These are phyloP conservation scores for Athalia circularis DNA, from an alignment of 2,888 invertebrate genomes.

Conservation along the genomic window DNA sequence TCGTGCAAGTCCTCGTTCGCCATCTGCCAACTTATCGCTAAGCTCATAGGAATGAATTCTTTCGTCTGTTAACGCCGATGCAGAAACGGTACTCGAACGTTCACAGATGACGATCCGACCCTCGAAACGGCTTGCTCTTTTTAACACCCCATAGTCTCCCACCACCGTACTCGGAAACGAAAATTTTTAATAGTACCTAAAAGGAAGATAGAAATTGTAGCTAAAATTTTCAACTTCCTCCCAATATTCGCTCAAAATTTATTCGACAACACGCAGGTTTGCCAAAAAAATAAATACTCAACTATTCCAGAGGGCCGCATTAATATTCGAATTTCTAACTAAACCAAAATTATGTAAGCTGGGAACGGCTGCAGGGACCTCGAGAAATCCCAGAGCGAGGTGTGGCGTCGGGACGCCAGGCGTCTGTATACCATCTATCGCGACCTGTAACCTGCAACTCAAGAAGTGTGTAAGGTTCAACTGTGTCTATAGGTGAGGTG, in stretches of 20 bases:
- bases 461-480: not conserved
- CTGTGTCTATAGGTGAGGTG: slow-evolving; percentile 9
- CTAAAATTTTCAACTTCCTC: too few relatives aligned
- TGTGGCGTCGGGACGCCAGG: not conserved
- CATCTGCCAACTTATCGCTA: slow-evolving; percentile 58
- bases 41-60: slow-evolving; percentile 54
- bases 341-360: slow-evolving; percentile 16
- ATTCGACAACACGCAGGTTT: not conserved
- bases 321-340: slow-evolving; percentile 1
- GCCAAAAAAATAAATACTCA: not conserved
- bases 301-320: not conserved
- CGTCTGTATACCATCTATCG: slow-evolving; percentile 13
- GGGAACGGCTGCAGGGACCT: not conserved
- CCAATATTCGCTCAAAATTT: too few relatives aligned
- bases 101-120: not conserved
- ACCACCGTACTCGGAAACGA: too few relatives aligned
- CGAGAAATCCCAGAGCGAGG: not conserved
- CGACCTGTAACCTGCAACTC: slow-evolving; percentile 5
- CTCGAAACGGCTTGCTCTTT: not conserved
- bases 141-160: too few relatives aligned
- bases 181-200: too few relatives aligned
- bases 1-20: slow-evolving; percentile 38
- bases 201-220: too few relatives aligned
- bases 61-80: slow-evolving; percentile 38
- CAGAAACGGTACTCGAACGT: not conserved